Conservation (phyloP, 2,797 vertebrate species). For the Otolemur crassicaudatus region DNA sequence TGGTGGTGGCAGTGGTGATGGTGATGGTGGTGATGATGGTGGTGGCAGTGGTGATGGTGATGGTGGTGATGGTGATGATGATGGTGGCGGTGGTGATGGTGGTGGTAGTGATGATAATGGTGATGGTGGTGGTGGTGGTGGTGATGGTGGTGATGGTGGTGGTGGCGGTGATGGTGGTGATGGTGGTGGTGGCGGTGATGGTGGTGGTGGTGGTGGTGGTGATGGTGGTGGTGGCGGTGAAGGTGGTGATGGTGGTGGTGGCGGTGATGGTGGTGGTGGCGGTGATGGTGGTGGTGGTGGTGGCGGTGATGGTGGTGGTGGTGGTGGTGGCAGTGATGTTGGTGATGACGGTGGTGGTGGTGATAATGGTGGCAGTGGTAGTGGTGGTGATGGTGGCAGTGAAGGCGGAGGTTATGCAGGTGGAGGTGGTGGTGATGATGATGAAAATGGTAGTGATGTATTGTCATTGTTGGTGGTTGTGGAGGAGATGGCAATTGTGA, state of each 20-base stretch:
- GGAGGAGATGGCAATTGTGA: background rate
- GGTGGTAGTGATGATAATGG: rapidly evolving
- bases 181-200: background rate
- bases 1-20: background rate
- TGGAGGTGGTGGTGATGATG: background rate
- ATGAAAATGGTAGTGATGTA: no score
- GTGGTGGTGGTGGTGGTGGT: rapidly evolving
- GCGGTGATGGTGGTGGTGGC: background rate
- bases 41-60: rapidly evolving
- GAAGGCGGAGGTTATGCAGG: background rate
- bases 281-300: background rate
- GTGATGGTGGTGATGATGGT: background rate
- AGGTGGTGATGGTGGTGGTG: no score
- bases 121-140: background rate
- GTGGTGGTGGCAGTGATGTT: background rate
- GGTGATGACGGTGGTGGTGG: rapidly evolving
- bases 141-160: background rate
- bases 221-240: background rate
- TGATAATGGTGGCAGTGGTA: background rate
- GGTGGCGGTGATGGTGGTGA: no score
- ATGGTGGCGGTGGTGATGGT: background rate
- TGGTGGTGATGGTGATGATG: no score
- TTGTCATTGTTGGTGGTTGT: no score
- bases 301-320: background rate
- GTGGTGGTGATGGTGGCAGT: background rate